These are phyloP conservation scores for Caenorhabditis macrosperma DNA, from an alignment of 2,888 invertebrate genomes.

Conservation along the genomic window DNA sequence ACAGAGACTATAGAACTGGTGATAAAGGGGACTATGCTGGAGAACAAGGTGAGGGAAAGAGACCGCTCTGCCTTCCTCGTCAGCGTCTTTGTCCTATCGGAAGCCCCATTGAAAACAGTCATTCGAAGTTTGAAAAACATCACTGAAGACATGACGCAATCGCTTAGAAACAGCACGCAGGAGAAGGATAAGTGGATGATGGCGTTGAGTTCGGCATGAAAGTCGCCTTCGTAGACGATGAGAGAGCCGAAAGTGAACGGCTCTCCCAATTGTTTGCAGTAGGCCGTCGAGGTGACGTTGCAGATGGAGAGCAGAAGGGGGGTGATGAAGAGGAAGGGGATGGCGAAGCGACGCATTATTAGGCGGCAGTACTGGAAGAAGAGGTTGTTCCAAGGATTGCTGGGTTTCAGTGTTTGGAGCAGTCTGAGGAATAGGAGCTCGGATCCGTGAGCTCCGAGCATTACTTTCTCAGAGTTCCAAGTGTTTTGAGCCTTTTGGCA, in stretches of 20 bases:
- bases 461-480: no score
- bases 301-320: slow-evolving; percentile 26
- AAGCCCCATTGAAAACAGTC: slow-evolving; percentile 14
- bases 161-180: background rate
- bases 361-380: slow-evolving; percentile 35
- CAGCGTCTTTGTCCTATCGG: slow-evolving; percentile 23
- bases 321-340: slow-evolving; percentile 39
- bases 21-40: slow-evolving; percentile 47
- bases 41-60: slow-evolving; percentile 27
- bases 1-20: slow-evolving; percentile 49
- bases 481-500: no score
- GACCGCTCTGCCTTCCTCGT: slow-evolving; percentile 34
- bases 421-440: no score
- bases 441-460: no score
- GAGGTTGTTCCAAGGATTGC: no score
- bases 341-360: slow-evolving; percentile 27
- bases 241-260: slow-evolving; percentile 49
- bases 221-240: slow-evolving; percentile 24
- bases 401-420: no score
- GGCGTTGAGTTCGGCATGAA: background rate
- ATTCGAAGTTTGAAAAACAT: slow-evolving; percentile 42
- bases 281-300: slow-evolving; percentile 17
- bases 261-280: slow-evolving; percentile 34
- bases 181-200: slow-evolving; percentile 26
- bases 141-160: slow-evolving; percentile 12